phyloP scores from a whole-genome alignment of 2,113 vertebrate genomes.

The Erinaceus europaeus region DNA sequence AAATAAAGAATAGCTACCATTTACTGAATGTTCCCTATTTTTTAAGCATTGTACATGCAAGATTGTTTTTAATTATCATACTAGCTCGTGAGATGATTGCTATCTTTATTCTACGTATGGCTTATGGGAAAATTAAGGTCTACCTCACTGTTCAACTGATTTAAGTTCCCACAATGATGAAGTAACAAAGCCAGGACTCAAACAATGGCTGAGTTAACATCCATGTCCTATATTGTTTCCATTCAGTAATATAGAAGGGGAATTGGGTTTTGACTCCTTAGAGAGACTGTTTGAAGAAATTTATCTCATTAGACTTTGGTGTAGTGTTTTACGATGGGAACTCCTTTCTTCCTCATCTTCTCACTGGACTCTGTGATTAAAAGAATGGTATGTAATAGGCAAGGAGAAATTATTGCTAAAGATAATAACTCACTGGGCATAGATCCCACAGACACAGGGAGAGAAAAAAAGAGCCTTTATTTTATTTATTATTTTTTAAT shows the following conservation, averaged over 20 bases:
- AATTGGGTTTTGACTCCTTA: not conserved
- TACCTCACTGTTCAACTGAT: not conserved
- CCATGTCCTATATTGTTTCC: not conserved
- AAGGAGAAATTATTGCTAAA: not conserved
- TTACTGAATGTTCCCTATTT: not conserved
- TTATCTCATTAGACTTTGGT: not conserved
- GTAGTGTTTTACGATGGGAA: slow-evolving; percentile 24
- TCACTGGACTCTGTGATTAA: not conserved
- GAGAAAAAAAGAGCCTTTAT: not conserved
- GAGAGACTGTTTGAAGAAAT: not conserved
- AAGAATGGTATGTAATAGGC: not conserved
- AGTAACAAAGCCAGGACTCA: not conserved
- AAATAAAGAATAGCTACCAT: not conserved
- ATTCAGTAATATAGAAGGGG: not conserved
- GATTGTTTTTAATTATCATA: not conserved
- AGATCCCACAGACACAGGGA: not conserved
- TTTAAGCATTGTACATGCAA: not conserved
- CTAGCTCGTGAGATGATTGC: not conserved
- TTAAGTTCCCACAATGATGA: not conserved
- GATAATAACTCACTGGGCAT: not conserved
- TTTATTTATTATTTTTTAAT: not conserved
- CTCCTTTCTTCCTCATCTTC: not conserved
- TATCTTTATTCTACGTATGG: not conserved
- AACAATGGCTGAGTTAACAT: not conserved
- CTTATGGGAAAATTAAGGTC: not conserved